Base-by-base conservation (phyloP, 1,140 invertebrate genomes). In the Temnothorax longispinosus region DNA sequence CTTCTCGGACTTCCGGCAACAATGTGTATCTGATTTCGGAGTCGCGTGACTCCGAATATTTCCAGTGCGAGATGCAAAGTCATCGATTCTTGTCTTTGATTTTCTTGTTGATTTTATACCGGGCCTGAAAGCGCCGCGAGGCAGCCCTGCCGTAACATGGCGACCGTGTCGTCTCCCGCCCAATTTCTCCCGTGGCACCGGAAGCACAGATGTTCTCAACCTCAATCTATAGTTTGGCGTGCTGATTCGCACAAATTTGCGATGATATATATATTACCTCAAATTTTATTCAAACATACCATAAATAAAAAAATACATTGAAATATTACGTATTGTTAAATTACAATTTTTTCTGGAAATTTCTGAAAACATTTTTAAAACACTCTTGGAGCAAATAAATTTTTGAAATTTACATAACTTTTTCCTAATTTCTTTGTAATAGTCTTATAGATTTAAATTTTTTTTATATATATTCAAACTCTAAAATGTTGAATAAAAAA, bases 151-250 rank as follows among this genome's bases (percentile, higher is more conserved):
- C 50, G 81, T 85, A 38, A 91, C 11, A 47, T 89, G 89, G 88
- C 91, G 85, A 71, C 71, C 77, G 62, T 84, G 10, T 88, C 64
- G 52, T 88, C 93, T 94, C 93, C 93, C 93, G 93, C 93, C 91
- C 60, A 91, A 91, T 92, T 93, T 93, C 88, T 91, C 77, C 81
- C 85, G 80, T 67, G 74, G 69, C 74, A 62, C 76, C 65, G 74
- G 78, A 88, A 64, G 56, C 80, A 32, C 21, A 47, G 62, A 67
- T 90, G 86, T 92, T 92, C 89, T 91, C 89, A 90, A 91, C 81
- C 38, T 86, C n/a, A 0, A 52, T 35, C 21, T 2, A 44, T 54
- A 7, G 6, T 54, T 27, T 2, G 6, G 3, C 27, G 27, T 38
- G 0, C 21, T 1, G 5, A 52, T 64, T 32, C 4, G 21, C 27